Evolutionary conservation across 2,888 invertebrate genomes (phyloP).

Genomic region (Leucophenga montana): DNA sequence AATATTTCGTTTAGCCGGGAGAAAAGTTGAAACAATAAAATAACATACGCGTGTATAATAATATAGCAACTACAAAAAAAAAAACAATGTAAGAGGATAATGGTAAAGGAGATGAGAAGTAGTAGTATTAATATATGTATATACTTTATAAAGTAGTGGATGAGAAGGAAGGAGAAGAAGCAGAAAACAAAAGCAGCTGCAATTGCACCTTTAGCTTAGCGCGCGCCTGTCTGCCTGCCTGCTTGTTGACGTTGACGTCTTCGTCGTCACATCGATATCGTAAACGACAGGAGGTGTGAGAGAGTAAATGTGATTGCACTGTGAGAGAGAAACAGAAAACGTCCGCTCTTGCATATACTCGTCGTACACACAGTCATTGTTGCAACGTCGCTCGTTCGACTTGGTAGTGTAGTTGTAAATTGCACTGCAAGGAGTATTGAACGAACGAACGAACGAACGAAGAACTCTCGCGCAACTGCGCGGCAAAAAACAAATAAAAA

Average conservation of each 20-base stretch:
- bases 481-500: slow-evolving; percentile 50
- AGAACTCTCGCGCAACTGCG: slow-evolving; percentile 40
- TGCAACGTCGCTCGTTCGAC: slow-evolving; percentile 47
- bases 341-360: slow-evolving; percentile 36
- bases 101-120: too few relatives aligned
- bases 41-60: too few relatives aligned
- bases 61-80: slow-evolving; percentile 30
- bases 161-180: slow-evolving; percentile 44
- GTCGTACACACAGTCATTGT: neutral
- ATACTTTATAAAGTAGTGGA: slow-evolving; percentile 14
- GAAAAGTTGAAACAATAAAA: too few relatives aligned
- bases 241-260: neutral
- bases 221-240: slow-evolving; percentile 31
- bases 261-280: too few relatives aligned
- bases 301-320: slow-evolving; percentile 28
- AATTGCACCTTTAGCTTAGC: slow-evolving; percentile 59
- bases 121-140: too few relatives aligned
- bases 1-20: too few relatives aligned
- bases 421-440: slow-evolving; percentile 63
- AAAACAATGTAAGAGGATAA: slow-evolving; percentile 38
- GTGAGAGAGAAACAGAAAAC: slow-evolving; percentile 32
- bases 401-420: slow-evolving; percentile 66
- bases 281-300: neutral
- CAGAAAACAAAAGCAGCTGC: slow-evolving; percentile 61
- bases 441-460: slow-evolving; percentile 37